phyloP scores from a whole-genome alignment of 2,113 vertebrate genomes.

The Bubo bubo region DNA sequence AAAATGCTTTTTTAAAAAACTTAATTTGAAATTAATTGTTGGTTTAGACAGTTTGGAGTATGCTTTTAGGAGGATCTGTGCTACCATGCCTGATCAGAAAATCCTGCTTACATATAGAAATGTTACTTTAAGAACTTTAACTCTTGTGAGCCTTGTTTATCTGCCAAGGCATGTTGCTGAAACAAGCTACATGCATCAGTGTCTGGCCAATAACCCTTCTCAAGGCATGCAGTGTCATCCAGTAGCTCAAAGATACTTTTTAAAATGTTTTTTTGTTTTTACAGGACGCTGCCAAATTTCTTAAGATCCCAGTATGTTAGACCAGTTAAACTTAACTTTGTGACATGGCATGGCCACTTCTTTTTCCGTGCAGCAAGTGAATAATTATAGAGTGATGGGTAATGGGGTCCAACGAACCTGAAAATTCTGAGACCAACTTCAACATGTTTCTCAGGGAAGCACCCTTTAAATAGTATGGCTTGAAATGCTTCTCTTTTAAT shows the following conservation, averaged over 20 bases:
- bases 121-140: constrained; percentile 3
- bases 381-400: background rate
- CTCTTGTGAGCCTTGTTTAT: background rate
- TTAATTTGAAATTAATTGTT: background rate
- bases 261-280: background rate
- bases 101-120: background rate
- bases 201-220: background rate
- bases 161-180: background rate
- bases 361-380: background rate
- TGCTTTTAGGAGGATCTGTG: background rate
- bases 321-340: background rate
- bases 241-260: background rate
- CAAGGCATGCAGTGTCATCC: background rate
- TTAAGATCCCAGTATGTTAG: background rate
- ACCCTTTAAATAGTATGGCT: background rate
- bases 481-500: background rate
- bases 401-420: background rate
- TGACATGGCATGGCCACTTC: background rate
- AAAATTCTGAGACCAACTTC: background rate
- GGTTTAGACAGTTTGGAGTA: background rate
- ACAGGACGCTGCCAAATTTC: background rate
- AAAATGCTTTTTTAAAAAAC: background rate
- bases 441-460: background rate
- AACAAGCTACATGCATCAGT: background rate
- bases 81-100: background rate